phyloP scores from a whole-genome alignment of 2,113 vertebrate species.

The Hippoglossus stenolepis region DNA sequence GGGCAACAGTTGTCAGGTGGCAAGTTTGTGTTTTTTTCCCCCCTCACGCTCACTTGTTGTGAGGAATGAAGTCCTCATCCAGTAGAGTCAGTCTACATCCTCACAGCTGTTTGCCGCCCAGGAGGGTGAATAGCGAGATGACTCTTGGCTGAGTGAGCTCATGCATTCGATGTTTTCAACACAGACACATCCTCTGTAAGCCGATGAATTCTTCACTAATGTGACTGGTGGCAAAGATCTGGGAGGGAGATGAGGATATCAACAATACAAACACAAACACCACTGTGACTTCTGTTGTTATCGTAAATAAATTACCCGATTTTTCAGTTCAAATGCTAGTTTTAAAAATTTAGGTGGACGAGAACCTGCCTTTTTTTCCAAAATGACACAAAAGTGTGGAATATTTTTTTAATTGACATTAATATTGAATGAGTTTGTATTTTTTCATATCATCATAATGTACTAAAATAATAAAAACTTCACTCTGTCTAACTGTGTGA shows the following conservation, averaged over 20 bases:
- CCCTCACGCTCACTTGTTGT: neutral
- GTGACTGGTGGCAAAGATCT: neutral
- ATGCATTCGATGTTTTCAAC: constrained; percentile 3
- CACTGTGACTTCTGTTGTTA: neutral
- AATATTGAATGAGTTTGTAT: neutral
- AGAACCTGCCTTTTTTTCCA: too few species aligned
- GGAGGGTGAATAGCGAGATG: neutral
- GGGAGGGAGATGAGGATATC: neutral
- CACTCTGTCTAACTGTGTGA: neutral
- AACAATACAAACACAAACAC: neutral
- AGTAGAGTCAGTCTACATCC: neutral
- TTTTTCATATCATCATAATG: neutral
- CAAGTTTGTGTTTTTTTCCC: constrained; percentile 6
- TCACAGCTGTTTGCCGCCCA: constrained; percentile 27
- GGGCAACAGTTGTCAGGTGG: constrained; percentile 13
- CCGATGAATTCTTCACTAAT: constrained; percentile 8
- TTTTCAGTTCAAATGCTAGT: neutral
- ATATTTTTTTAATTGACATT: too few species aligned
- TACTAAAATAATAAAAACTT: constrained; percentile 18
- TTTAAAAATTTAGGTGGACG: too few species aligned
- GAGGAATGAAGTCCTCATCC: neutral
- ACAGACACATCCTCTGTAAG: neutral
- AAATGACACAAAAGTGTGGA: too few species aligned
- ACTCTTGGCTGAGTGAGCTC: constrained; percentile 1
- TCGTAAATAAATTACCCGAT: neutral